Conservation (phyloP, 2,888 invertebrate species). For the Periphyllus acericola region DNA sequence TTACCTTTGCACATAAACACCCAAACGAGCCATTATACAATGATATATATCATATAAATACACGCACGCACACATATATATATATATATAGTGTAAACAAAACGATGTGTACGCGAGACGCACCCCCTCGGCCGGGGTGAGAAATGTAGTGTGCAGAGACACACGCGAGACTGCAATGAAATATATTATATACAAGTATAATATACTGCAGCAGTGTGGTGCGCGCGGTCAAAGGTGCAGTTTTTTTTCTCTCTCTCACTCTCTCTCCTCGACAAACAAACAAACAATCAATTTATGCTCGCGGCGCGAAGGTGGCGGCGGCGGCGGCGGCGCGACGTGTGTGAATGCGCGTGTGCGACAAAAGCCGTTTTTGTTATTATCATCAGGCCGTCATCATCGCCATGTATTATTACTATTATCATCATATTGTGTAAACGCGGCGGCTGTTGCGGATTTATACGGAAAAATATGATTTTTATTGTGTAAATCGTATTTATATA, state of each 20-base stretch:
- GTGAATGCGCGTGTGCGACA: neutral
- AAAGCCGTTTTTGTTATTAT: slow-evolving; percentile 18
- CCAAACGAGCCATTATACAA: neutral
- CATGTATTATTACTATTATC: neutral
- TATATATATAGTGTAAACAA: slow-evolving; percentile 9
- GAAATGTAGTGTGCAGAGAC: neutral
- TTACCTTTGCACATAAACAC: neutral
- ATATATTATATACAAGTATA: no score
- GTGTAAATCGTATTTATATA: neutral
- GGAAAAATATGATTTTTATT: neutral
- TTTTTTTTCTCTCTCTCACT: neutral
- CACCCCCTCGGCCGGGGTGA: slow-evolving; percentile 27
- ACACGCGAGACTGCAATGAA: neutral
- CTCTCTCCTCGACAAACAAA: slow-evolving; percentile 13
- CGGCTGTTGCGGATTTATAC: neutral
- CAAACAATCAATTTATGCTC: slow-evolving; percentile 31
- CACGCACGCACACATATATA: neutral
- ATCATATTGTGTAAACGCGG: neutral
- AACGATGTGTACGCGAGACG: neutral
- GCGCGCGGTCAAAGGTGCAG: slow-evolving; percentile 13
- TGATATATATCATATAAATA: neutral
- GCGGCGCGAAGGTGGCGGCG: neutral
- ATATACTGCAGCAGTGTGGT: neutral
- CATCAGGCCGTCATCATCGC: neutral
- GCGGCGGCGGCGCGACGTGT: slow-evolving; percentile 14